Base-by-base conservation (phyloP, 1,140 invertebrate species). In the Galleria mellonella region DNA sequence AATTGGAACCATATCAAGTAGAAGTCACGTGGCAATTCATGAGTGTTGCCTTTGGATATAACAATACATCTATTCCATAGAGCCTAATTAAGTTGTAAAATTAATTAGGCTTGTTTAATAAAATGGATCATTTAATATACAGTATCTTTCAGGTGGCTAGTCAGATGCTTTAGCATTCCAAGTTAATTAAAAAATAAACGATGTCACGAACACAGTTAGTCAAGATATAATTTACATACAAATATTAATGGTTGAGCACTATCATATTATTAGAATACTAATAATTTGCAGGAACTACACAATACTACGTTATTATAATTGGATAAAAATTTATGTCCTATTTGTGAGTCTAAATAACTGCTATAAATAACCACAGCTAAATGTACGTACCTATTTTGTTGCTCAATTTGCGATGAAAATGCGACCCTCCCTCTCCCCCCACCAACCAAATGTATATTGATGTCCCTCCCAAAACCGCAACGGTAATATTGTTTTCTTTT, bases 401-500 rank as follows among this genome's bases (percentile, higher is more conserved):
- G 65, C 60, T 68, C 66, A 79, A 75, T 82, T 77, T 70, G 63
- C 60, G 69, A 72, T 69, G 66, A 73, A 71, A 83, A 66, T 64
- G 59, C 62, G 64, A 62, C 47, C 52, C 43, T 47, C 58, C 69
- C 59, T 55, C 51, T 56, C 47, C 42, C 30, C 48, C 57, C 55
- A 42, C 39, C 46, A 52, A 47, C 68, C 68, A 78, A 83, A 83
- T 83, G 72, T 81, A 76, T 83, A 83, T 81, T 83, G 81, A 77
- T 83, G 76, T 71, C 62, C 57, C 62, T 61, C 64, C 66, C 69
- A 43, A 63, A 44, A 71, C 68, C 71, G 55, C 69, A 75, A 62
- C 58, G 67, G 62, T 77, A 74, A 77, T 81, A 75, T 79, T 79
- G 71, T 81, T 81, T 79, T 70, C 69, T 77, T 81, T 83, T 81